phyloP scores from a whole-genome alignment of 2,797 vertebrate species.

The Diplodus puntazzo region DNA sequence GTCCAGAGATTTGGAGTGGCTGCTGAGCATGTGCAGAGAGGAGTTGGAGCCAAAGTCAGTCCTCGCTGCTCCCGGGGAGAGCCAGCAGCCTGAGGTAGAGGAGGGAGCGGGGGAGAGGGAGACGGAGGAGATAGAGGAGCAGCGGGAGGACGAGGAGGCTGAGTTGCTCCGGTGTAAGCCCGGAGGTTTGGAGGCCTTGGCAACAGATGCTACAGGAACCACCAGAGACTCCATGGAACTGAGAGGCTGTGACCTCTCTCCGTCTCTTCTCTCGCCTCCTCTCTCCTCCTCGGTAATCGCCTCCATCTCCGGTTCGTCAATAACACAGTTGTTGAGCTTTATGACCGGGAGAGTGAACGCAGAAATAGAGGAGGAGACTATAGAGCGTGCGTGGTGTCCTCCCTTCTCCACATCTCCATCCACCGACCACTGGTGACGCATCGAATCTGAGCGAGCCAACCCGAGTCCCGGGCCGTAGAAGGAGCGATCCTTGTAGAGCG shows the following conservation, averaged over 20 bases:
- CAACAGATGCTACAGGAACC: slow-evolving; percentile 87
- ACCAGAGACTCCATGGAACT: slow-evolving; percentile 91
- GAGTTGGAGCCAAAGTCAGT: slow-evolving; percentile 96
- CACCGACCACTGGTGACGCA: slow-evolving; percentile 73
- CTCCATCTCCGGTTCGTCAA: slow-evolving; percentile 96
- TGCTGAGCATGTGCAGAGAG: slow-evolving; percentile 93
- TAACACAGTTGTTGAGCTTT: slow-evolving; percentile 98
- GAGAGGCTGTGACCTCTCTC: slow-evolving; percentile 82
- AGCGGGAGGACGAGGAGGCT: slow-evolving; percentile 83
- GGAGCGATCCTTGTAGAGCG: slow-evolving; percentile 87
- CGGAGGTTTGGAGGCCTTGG: slow-evolving; percentile 88
- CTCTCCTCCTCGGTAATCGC: slow-evolving; percentile 93
- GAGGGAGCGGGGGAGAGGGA: slow-evolving; percentile 84
- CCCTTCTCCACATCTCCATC: slow-evolving; percentile 69
- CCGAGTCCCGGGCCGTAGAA: slow-evolving; percentile 76
- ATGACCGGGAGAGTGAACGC: slow-evolving; percentile 98
- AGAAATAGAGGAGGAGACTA: slow-evolving; percentile 96
- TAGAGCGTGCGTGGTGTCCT: slow-evolving; percentile 91
- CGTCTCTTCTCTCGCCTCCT: slow-evolving; percentile 62
- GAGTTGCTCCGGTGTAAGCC: slow-evolving; percentile 87
- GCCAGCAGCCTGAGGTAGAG: slow-evolving; percentile 86
- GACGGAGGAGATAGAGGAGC: slow-evolving; percentile 81
- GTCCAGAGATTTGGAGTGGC: slow-evolving; percentile 97
- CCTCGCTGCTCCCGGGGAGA: slow-evolving; percentile 92
- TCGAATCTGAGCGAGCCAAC: slow-evolving; percentile 75